Evolutionary conservation across 2,113 vertebrate species (phyloP), one percentile per base, ranked within the genome.

Genomic region (Typhlomys cinereus): DNA sequence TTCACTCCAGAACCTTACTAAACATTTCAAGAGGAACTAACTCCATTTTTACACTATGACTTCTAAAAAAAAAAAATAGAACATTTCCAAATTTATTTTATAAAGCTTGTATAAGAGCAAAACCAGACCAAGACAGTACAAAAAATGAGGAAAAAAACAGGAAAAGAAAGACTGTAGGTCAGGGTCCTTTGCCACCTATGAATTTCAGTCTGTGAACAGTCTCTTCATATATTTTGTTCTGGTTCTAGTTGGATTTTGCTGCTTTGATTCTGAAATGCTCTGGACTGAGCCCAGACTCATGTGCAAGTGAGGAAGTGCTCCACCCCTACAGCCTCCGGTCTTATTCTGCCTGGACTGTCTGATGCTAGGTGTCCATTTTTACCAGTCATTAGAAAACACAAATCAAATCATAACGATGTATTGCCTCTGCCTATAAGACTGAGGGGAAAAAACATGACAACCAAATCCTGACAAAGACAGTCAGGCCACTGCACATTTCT

Each of bases 381-480:
- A 48, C 0, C 13, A 15, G 13, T 50, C 70, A 8, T 4, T 1
- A 4, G 4, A 29, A 73, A n/a, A 31, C 18, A 39, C 46, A 62
- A 34, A 21, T 5, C 17, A 8, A 59, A 8, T 39, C 61, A 3
- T 41, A 11, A 1, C 0, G 25, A 44, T 1, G 6, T 1, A 1
- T 10, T 48, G 4, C 78, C 2, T 7, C 34, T 1, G 6, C 3
- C 41, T 31, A 11, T 10, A 14, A 39, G 54, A 27, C 41, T 0
- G n/a, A 15, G 80, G 31, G 23, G 5, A 39, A 44, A 2, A 4
- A 62, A 54, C 34, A 34, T 3, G 48, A 31, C 46, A 46, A 1
- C 31, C 41, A n/a, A 27, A 20, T 0, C 25, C 67, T 15, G 23
- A 31, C 1, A 14, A 41, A 21, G 75, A 13, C 1, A 4, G 4